phyloP scores from a whole-genome alignment of 35 echinoderm and acorn worm species.

The Heliocidaris tuberculata region DNA sequence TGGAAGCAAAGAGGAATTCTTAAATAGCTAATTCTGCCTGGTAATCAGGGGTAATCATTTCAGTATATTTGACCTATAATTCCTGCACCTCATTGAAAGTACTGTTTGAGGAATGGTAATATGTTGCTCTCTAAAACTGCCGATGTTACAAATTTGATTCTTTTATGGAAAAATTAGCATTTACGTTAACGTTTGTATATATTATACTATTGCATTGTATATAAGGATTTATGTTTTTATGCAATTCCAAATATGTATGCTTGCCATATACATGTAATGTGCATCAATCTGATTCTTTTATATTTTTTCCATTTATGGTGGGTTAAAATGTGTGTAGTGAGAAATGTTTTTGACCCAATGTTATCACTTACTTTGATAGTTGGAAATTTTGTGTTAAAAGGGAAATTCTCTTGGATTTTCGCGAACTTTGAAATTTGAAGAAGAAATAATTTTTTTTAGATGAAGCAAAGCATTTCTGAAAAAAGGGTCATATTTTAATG shows the following conservation, averaged over 20 bases:
- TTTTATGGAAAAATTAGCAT: background rate
- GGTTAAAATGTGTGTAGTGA: background rate
- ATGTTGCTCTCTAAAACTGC: background rate
- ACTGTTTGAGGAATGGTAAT: background rate
- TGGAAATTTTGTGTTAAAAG: no score
- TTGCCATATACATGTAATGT: background rate
- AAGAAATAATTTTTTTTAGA: no score
- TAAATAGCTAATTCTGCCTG: no score
- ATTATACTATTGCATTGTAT: background rate
- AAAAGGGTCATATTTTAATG: no score
- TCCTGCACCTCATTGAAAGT: no score
- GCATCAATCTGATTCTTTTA: background rate
- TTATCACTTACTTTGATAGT: no score
- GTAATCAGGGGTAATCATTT: no score
- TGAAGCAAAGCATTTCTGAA: no score
- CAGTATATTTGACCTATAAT: no score
- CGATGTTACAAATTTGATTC: background rate
- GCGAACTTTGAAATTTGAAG: no score
- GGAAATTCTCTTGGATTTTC: no score
- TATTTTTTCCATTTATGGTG: background rate
- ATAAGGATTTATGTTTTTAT: background rate
- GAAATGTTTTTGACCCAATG: background rate
- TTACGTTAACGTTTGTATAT: background rate
- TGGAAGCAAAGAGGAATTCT: no score
- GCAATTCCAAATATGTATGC: background rate